Evolutionary conservation across 2,888 invertebrate genomes (phyloP), one percentile per base, ranked within the genome.

Genomic region (Drosophila infuscata): DNA sequence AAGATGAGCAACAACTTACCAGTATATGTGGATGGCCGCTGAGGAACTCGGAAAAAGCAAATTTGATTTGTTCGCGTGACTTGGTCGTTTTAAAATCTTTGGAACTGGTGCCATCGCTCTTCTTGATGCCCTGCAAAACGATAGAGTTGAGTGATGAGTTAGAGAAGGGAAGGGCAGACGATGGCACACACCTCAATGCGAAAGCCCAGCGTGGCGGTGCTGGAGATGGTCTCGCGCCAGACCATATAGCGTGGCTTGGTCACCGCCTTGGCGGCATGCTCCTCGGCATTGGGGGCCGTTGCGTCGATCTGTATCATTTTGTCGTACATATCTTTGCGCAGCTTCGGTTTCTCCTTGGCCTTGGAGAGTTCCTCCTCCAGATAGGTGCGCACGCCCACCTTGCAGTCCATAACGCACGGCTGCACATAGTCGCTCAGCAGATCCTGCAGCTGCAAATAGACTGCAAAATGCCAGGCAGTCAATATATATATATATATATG

Each of bases 341-440:
- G 93, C 92, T 98, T 98, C 29, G 98, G 98, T 93, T 98, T 98
- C 92, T 98, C 98, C 92, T 98, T 97, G 12, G 98, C 98, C 93
- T 98, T 99, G 29, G 97, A 97, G 11, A 99, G 94, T 93, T 99
- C 99, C 89, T 98, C 98, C 93, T 99, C 99, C 73, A 99, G 84
- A 92, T 99, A 99, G 0, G 99, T 99, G 87, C 99, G 94, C 36
- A 98, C 97, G 38, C 99, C 99, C 82, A 99, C 96, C 94, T 99
- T 99, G 93, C 98, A 98, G 94, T 99, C 99, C 98, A 99, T 99
- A 3, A 99, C 98, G 92, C 98, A 98, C 0, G 99, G 98, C 72
- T 97, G 96, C 84, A 96, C 96, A 92, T 98, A 99, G 92, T 97
- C 97, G 75, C 97, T 97, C 67, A 99, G 94, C 60, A 99, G 94